These are phyloP conservation scores for Moxostoma hubbsi DNA, from an alignment of 2,797 vertebrate genomes.

Conservation along the genomic window DNA sequence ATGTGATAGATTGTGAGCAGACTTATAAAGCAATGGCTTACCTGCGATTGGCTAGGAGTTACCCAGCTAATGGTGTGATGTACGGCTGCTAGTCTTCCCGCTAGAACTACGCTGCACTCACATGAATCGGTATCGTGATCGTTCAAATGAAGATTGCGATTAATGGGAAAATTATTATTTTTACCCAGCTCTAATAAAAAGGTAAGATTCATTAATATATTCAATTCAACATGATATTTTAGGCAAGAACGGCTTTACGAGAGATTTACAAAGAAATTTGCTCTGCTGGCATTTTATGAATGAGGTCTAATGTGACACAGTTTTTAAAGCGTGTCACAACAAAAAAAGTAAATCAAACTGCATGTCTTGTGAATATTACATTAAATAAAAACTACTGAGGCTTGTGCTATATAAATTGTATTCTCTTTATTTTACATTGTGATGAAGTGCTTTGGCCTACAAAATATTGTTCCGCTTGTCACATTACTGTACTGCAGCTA, in stretches of 20 bases:
- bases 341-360: background rate
- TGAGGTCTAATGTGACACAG: too few relatives aligned
- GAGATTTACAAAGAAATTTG: background rate
- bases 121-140: too few relatives aligned
- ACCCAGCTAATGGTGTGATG: too few relatives aligned
- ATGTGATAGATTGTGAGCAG: too few relatives aligned
- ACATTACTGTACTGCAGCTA: background rate
- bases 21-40: too few relatives aligned
- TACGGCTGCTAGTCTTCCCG: too few relatives aligned
- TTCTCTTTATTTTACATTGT: background rate
- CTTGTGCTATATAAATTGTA: background rate
- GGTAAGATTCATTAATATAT: background rate
- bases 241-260: background rate
- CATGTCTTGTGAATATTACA: background rate
- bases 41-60: too few relatives aligned
- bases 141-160: too few relatives aligned
- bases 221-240: background rate
- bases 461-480: background rate
- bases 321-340: background rate
- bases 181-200: too few relatives aligned
- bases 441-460: background rate
- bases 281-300: too few relatives aligned
- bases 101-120: too few relatives aligned
- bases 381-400: background rate
- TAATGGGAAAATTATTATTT: too few relatives aligned